Base-by-base conservation (phyloP, 2,888 invertebrate species). In the Melangyna quadrimaculata region DNA sequence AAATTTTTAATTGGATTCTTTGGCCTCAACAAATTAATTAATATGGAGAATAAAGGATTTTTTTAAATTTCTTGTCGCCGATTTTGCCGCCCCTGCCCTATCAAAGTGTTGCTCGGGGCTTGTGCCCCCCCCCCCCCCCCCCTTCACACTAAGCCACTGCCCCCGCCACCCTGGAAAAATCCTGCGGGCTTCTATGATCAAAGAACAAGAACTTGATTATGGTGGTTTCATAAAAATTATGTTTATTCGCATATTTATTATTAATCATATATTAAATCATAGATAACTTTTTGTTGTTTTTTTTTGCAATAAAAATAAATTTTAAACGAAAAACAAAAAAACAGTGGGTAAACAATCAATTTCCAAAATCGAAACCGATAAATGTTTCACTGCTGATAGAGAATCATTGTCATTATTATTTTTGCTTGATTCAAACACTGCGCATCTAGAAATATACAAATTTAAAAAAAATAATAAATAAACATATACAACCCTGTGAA, bases 401-500 rank as follows among this genome's bases (percentile, higher is more conserved):
- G n/a, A 53, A 27, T 3, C 10, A 29, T 17, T 1, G 7, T 14
- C 14, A 37, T 8, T 22, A 35, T 37, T 14, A 14, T 12, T 57
- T 57, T 22, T 10, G 8, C 12, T 57, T 35, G 35, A 35, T 35
- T 57, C 35, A 57, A 57, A 57, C 12, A 53, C 27, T 17, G 27
- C 27, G n/a, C 1, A 27, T 27, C 17, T 29, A 59, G 24, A 37
- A 35, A 37, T 37, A 22, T n/a, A 35, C n/a, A n/a, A n/a, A n/a
- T 22, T 37, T 8, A 32, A 57, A 19, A n/a, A 3, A 37, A 75
- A 7, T 10, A 53, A 43, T 22, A 43, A n/a, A 53, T 8, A 17
- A 53, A 75, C 61, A 35, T 63, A 77, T 80, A 86, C 84, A 86
- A 86, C 84, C 84, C 77, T 86, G 84, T 86, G 77, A 86, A 84